phyloP scores from a whole-genome alignment of 2,888 invertebrate genomes.

The Parnassius mnemosyne region DNA sequence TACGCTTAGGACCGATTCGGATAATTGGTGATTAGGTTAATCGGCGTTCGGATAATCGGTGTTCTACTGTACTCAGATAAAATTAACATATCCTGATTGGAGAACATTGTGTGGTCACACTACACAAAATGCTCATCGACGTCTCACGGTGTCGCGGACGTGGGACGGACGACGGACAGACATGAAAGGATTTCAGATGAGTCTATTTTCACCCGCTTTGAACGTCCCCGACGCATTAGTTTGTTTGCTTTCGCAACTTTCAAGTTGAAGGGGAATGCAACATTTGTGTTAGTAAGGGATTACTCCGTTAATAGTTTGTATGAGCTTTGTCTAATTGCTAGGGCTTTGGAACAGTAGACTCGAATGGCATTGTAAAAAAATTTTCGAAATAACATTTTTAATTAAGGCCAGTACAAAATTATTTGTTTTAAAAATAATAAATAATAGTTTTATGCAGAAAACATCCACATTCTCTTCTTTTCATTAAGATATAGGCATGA shows the following conservation, averaged over 20 bases:
- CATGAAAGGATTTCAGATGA: slow-evolving; percentile 73
- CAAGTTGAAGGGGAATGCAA: slow-evolving; percentile 51
- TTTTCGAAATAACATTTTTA: background rate
- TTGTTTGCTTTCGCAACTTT: slow-evolving; percentile 75
- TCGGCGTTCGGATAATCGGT: too few relatives aligned
- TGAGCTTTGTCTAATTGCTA: slow-evolving; percentile 36
- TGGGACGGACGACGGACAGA: slow-evolving; percentile 48
- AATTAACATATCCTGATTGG: slow-evolving; percentile 24
- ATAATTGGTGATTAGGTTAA: too few relatives aligned
- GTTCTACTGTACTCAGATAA: too few relatives aligned
- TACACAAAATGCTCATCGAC: slow-evolving; percentile 29
- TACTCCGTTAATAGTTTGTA: slow-evolving; percentile 30
- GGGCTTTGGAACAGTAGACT: slow-evolving; percentile 41
- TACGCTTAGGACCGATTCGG: too few relatives aligned
- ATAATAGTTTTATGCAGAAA: too few relatives aligned
- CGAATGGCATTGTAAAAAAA: background rate
- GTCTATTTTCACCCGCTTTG: slow-evolving; percentile 76
- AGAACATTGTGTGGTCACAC: slow-evolving; percentile 31
- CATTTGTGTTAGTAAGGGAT: slow-evolving; percentile 38
- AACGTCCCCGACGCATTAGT: slow-evolving; percentile 52
- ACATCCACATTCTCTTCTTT: too few relatives aligned
- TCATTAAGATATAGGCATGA: too few relatives aligned
- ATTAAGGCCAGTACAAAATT: too few relatives aligned
- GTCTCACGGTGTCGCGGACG: slow-evolving; percentile 50
- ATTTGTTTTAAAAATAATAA: too few relatives aligned